phyloP scores from a whole-genome alignment of 2,113 vertebrate genomes.

The Pseudopodoces humilis region DNA sequence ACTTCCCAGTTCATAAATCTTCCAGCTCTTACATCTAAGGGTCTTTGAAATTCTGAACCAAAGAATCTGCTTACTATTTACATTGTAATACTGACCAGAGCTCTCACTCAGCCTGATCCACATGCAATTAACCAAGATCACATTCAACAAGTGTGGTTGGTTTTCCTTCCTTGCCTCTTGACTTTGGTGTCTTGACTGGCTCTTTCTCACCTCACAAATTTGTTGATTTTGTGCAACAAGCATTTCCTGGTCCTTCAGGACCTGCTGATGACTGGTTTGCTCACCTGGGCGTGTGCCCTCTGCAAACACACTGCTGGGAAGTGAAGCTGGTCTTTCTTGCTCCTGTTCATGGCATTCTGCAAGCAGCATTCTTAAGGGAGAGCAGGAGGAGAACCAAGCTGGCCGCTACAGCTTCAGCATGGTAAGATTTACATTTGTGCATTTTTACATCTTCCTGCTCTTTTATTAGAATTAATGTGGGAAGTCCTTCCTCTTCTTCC shows the following conservation, averaged over 20 bases:
- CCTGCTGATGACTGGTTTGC: conserved; percentile 36
- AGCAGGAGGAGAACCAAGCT: neutral
- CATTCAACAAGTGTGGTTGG: neutral
- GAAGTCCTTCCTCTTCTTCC: neutral
- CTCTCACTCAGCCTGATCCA: neutral
- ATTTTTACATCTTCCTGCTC: neutral
- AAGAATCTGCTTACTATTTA: neutral
- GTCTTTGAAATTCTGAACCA: neutral
- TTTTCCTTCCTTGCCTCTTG: neutral
- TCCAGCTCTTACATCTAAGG: neutral
- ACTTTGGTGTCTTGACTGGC: neutral
- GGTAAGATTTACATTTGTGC: neutral
- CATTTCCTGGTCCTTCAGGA: conserved; percentile 16
- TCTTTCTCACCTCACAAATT: neutral
- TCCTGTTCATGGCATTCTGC: neutral
- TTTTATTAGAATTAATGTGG: neutral
- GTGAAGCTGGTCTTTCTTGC: conserved; percentile 74
- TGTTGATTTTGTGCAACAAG: neutral
- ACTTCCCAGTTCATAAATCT: neutral
- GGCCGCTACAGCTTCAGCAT: neutral
- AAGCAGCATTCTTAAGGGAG: neutral
- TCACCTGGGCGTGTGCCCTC: conserved; percentile 52
- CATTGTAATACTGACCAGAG: neutral
- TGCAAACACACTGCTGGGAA: conserved; percentile 60
- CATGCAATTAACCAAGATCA: fast-evolving